Base-by-base conservation (phyloP, 2,888 invertebrate species). In the Leptinotarsa haldemani region DNA sequence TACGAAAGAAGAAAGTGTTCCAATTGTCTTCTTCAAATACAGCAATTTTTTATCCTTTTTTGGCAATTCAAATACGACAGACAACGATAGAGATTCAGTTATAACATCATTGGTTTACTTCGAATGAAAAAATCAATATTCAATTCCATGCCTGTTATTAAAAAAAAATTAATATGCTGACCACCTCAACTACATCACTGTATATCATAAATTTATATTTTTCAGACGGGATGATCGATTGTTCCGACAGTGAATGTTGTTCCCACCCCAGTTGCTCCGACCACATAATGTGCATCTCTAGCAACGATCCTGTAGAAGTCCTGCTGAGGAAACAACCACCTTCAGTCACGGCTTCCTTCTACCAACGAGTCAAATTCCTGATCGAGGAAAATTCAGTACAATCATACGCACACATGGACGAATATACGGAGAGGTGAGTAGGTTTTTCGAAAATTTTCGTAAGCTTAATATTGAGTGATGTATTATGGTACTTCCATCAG, bases 371-470 rank as follows among this genome's bases (percentile, higher is more conserved):
- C 88, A 96, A 97, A 87, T 99, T 99, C 89, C 93, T 99, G 82
- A 97, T 99, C 80, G 98, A 99, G 89, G 97, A 98, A 88, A 97
- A 98, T 88, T 97, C 97, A 79, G 98, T 99, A 75, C 99, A 99
- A 89, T 97, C 96, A 85, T 99, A 99, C 89, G 97, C 98, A 68
- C 97, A 97, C 87, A 94, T 95, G 92, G 95, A 96, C 89, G 97
- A 98, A 89, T 99, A 98, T 90, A 97, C 97, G 86, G 97, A 98
- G 90, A 97, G 97, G 98, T 98, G 93, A 93, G 94, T 92, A 58
- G 73, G 20, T 66, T 12, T 46, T 52, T 65, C n/a, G 15, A 58
- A 65, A n/a, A 58, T 20, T 65, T 72, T 76, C 74, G 75, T 56
- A 22, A 77, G 80, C 77, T 79, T 79, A 67, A 61, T 75, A 74